A percentile compares a stretch with the other conserved stretches of the same genome.
Conservation (phyloP, 2,888 invertebrate species). For the Rhabditoides inermis region DNA sequence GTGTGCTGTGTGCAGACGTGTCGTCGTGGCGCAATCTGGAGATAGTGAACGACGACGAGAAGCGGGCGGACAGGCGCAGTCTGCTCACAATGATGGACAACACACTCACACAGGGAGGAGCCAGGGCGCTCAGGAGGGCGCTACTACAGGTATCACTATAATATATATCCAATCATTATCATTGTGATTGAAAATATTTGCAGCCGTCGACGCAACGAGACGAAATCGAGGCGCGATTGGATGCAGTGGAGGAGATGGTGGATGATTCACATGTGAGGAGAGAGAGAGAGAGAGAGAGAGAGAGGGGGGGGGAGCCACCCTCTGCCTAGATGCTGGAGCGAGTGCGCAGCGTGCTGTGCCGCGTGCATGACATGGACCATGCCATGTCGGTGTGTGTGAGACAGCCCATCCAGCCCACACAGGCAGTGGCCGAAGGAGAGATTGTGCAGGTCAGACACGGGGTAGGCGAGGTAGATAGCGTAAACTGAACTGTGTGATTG, state of each 20-base stretch:
- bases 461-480: no score
- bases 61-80: conserved; percentile 54
- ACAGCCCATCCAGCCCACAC: no score
- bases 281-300: no score
- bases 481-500: no score
- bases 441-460: no score
- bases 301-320: no score
- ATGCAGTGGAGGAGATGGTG: conserved; percentile 70
- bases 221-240: conserved; percentile 66
- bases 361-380: conserved; percentile 71
- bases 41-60: conserved; percentile 46
- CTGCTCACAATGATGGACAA: conserved; percentile 66
- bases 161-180: no score
- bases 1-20: no score
- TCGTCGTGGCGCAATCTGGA: conserved; percentile 69
- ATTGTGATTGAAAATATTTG: no score
- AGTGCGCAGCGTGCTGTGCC: conserved; percentile 39
- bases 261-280: conserved; percentile 55
- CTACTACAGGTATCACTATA: no score
- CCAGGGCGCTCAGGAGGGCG: no score
- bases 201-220: conserved; percentile 66
- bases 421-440: no score
- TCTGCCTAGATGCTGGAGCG: conserved; percentile 31
- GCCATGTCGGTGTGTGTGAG: conserved; percentile 63
- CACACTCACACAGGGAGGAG: conserved; percentile 67